phyloP scores from a whole-genome alignment of 1,140 invertebrate species.

The Sitobion miscanthi region DNA sequence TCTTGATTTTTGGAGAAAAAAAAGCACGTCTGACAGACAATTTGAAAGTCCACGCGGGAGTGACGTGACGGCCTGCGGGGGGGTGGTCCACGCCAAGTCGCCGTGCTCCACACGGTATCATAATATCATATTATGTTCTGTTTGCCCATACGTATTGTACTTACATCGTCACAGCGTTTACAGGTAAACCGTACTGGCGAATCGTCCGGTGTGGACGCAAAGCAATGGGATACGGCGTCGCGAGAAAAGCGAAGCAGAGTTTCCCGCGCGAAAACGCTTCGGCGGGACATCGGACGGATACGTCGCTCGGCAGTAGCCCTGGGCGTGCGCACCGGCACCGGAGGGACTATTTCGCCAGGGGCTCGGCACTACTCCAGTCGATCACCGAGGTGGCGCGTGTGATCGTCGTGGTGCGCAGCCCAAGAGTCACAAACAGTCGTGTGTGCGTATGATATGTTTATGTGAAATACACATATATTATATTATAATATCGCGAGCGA shows the following conservation, averaged over 20 bases:
- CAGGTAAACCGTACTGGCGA: not conserved
- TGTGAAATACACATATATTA: too few species aligned
- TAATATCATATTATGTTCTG: too few species aligned
- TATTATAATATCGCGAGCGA: too few species aligned
- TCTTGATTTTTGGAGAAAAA: too few species aligned
- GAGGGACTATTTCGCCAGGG: slow-evolving; percentile 34
- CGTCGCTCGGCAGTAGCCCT: not conserved
- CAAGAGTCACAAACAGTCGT: not conserved
- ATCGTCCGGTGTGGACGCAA: too few species aligned
- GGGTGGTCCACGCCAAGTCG: not conserved
- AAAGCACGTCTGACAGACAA: too few species aligned
- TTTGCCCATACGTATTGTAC: too few species aligned
- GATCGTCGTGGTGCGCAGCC: not conserved
- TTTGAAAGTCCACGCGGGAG: too few species aligned
- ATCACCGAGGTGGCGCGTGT: not conserved
- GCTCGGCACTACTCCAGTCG: slow-evolving; percentile 17
- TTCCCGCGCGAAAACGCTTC: slow-evolving; percentile 30
- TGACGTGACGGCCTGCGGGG: too few species aligned
- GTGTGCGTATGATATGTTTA: too few species aligned
- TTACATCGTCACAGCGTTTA: too few species aligned
- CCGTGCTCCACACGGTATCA: not conserved
- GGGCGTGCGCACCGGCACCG: not conserved
- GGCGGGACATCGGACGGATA: not conserved
- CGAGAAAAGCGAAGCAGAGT: not conserved
- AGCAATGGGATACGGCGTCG: not conserved